Base-by-base conservation (phyloP, 1,140 invertebrate species). In the Adelges cooleyi region DNA sequence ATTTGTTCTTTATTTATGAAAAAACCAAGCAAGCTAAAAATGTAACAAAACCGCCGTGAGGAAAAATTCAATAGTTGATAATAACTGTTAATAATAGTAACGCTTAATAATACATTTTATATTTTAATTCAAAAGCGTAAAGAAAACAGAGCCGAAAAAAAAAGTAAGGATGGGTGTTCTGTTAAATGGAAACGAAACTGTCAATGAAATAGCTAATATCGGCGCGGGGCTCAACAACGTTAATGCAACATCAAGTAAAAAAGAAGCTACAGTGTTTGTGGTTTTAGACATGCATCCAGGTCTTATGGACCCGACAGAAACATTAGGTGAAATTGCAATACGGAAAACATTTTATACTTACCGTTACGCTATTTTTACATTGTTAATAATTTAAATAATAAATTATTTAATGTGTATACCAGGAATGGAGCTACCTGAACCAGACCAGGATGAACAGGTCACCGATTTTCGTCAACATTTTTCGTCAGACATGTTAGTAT, bases 381-480 rank as follows among this genome's bases (percentile, higher is more conserved):
- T n/a, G n/a, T n/a, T n/a, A n/a, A n/a, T n/a, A n/a, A n/a, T n/a
- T n/a, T n/a, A n/a, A n/a, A n/a, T n/a, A n/a, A n/a, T n/a, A n/a
- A 29, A n/a, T 52, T 36, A 29, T 52, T 0, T 3, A 27, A 18
- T 36, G 0, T 20, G 36, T 33, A 20, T 25, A 36, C 11, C 22
- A 72, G 85, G 84, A 48, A 84, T 86, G 38, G 83, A 84, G 74
- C 79, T 85, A 73, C 68, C 66, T 4, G 83, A 84, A 73, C 78
- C 79, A 75, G 82, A 84, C 70, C 82, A 84, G 70, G 80, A 83
- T 70, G 80, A 81, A 59, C 75, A 78, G 56, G 79, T 83, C 8
- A 84, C 82, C 49, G 82, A 85, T 71, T 84, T 86, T 65, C 79
- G 78, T 69, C 81, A 83, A 69, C 77, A 83, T 66, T 86, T 86